phyloP scores from a whole-genome alignment of 2,888 invertebrate genomes.

The Acronicta alni region DNA sequence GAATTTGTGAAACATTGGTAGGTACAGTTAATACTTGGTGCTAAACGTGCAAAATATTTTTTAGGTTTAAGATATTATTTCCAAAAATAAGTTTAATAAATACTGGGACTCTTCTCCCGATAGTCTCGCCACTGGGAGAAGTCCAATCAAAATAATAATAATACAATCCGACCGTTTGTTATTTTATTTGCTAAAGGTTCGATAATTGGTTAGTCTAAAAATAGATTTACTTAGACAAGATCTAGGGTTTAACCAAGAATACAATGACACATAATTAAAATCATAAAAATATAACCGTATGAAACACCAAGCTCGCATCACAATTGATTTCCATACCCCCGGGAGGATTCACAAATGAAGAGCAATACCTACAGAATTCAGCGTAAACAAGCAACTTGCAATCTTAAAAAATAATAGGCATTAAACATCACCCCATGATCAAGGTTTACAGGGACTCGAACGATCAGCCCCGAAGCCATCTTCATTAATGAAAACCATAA shows the following conservation, averaged over 20 bases:
- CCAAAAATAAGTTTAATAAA: too few species aligned
- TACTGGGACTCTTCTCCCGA: too few species aligned
- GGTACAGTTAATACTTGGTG: too few species aligned
- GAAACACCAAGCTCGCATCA: slow-evolving; percentile 21
- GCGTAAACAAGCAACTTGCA: slow-evolving; percentile 59
- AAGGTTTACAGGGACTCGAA: slow-evolving; percentile 75
- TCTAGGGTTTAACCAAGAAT: background rate
- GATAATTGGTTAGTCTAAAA: too few species aligned
- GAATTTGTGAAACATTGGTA: background rate
- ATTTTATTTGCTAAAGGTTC: too few species aligned
- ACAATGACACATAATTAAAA: background rate
- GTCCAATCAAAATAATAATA: too few species aligned
- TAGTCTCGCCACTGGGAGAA: too few species aligned
- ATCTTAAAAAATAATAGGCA: slow-evolving; percentile 73
- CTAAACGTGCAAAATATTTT: too few species aligned
- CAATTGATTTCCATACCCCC: slow-evolving; percentile 48
- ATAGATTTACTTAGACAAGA: background rate
- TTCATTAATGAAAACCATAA: slow-evolving; percentile 87
- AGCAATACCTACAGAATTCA: slow-evolving; percentile 35
- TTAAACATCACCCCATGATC: slow-evolving; percentile 79
- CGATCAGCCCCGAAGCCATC: slow-evolving; percentile 84
- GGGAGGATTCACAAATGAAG: slow-evolving; percentile 22
- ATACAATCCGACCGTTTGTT: too few species aligned
- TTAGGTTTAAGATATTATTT: too few species aligned
- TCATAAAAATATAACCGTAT: background rate